phyloP scores from a whole-genome alignment of 2,797 vertebrate genomes.

The Sphenodon punctatus region DNA sequence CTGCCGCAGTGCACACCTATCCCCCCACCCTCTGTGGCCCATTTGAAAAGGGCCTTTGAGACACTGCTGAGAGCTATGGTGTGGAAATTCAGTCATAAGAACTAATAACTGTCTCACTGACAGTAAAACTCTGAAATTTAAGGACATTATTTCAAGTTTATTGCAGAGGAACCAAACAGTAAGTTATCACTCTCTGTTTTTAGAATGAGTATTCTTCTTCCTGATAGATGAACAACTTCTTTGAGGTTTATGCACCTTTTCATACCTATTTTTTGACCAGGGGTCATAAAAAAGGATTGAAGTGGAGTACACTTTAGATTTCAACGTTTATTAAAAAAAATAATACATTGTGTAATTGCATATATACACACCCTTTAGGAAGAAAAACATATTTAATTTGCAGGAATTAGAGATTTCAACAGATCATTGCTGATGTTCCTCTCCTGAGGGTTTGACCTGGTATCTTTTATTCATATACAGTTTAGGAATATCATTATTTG shows the following conservation, averaged over 20 bases:
- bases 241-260: constrained; percentile 70
- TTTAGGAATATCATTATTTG: constrained; percentile 37
- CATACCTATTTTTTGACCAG: constrained; percentile 39
- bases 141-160: constrained; percentile 70
- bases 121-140: constrained; percentile 69
- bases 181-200: constrained; percentile 59
- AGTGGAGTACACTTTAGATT: constrained; percentile 31
- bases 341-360: constrained; percentile 6
- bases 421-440: background rate
- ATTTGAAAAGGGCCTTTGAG: too few relatives aligned
- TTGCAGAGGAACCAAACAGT: constrained; percentile 65
- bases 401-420: background rate
- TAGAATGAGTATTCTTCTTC: constrained; percentile 47
- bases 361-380: background rate
- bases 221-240: constrained; percentile 64
- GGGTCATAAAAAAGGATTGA: constrained; percentile 59
- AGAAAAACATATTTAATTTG: background rate
- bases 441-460: constrained; percentile 7
- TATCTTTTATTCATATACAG: constrained; percentile 34
- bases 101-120: constrained; percentile 67
- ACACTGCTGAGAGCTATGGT: constrained; percentile 57
- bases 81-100: constrained; percentile 66
- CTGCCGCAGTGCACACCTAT: too few relatives aligned
- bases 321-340: constrained; percentile 54
- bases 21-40: too few relatives aligned